phyloP scores from a whole-genome alignment of 2,888 invertebrate species.

The Anthrax anthrax region DNA sequence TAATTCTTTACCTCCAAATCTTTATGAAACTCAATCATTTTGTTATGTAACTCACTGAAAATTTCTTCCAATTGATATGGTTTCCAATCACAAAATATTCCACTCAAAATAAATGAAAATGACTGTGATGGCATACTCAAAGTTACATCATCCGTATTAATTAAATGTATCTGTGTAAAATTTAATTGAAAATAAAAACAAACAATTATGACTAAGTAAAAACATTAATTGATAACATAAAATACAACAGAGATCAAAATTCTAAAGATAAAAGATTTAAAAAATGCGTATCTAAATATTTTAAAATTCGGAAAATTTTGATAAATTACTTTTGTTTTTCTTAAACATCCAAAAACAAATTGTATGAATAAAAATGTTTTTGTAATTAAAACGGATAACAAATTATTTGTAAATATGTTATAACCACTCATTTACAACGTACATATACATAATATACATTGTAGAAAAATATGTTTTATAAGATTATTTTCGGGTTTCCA shows the following conservation, averaged over 20 bases:
- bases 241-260: neutral
- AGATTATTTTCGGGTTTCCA: too few relatives aligned
- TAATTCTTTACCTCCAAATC: conserved; percentile 1
- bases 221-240: neutral
- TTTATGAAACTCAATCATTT: neutral
- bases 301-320: too few relatives aligned
- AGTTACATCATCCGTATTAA: neutral
- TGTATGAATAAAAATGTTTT: too few relatives aligned
- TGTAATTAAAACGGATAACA: too few relatives aligned
- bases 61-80: conserved; percentile 7
- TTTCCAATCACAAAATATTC: conserved; percentile 9
- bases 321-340: too few relatives aligned
- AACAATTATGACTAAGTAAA: neutral
- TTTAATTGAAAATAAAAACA: neutral
- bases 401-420: too few relatives aligned
- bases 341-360: too few relatives aligned
- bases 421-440: too few relatives aligned
- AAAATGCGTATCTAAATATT: neutral
- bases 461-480: too few relatives aligned
- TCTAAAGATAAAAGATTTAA: neutral
- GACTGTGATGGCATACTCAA: conserved; percentile 3
- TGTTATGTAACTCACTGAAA: neutral
- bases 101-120: conserved; percentile 6
- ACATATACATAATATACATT: too few relatives aligned
- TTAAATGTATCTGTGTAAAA: neutral